Percentiles rank a stretch among this genome's conserved stretches.
phyloP scores from a whole-genome alignment of 2,113 vertebrate genomes.

The Alces alces region DNA sequence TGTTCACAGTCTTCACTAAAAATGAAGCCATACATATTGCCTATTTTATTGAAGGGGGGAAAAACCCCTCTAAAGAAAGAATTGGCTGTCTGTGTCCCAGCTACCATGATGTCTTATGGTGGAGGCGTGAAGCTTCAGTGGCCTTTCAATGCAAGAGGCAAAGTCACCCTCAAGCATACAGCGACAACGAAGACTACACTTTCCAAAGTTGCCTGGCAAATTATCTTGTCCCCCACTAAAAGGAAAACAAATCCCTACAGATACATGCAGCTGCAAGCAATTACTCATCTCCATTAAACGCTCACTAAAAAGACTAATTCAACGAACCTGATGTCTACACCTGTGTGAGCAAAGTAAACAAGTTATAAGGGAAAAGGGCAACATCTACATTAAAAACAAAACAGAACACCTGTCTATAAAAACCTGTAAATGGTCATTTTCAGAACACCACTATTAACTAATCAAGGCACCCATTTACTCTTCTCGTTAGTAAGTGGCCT shows the following conservation, averaged over 20 bases:
- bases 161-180: not conserved
- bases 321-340: not conserved
- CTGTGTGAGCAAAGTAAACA: conserved; percentile 37
- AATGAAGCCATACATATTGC: not conserved
- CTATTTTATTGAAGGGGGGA: not conserved
- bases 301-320: conserved; percentile 45
- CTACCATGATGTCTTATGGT: not conserved
- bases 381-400: not conserved
- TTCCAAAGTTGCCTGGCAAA: conserved; percentile 40
- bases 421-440: not conserved
- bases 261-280: conserved; percentile 51
- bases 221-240: conserved; percentile 34
- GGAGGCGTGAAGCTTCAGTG: not conserved
- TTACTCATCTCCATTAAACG: conserved; percentile 60
- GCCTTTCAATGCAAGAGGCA: not conserved
- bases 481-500: not conserved
- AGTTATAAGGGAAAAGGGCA: not conserved
- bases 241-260: conserved; percentile 14
- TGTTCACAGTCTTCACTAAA: not conserved
- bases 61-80: not conserved
- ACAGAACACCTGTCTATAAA: not conserved
- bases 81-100: not conserved
- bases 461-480: not conserved
- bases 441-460: not conserved
- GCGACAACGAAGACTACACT: not conserved